These are phyloP conservation scores for Syngnathoides biaculeatus DNA, from an alignment of 2,113 vertebrate species.

Conservation along the genomic window DNA sequence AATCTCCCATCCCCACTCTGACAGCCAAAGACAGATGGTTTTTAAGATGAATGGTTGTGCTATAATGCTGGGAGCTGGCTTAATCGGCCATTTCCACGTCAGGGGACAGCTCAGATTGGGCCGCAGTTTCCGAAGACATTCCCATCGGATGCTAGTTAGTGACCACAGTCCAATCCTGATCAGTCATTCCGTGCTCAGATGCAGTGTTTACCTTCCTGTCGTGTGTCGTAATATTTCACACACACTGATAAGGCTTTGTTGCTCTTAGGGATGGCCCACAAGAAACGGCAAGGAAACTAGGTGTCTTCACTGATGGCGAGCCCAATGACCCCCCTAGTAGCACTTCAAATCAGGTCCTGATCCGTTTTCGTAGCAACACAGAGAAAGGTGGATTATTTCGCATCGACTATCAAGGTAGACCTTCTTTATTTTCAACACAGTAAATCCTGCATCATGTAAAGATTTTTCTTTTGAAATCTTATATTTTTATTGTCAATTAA, in stretches of 20 bases:
- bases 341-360: constrained; percentile 90
- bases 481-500: constrained; percentile 53
- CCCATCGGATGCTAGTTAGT: constrained; percentile 50
- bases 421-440: neutral
- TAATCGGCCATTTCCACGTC: constrained; percentile 59
- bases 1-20: constrained; percentile 71
- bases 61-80: constrained; percentile 62
- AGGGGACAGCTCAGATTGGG: constrained; percentile 63
- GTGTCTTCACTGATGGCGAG: constrained; percentile 85
- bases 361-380: constrained; percentile 86
- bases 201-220: constrained; percentile 41
- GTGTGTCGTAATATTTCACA: neutral
- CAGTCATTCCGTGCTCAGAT: constrained; percentile 45
- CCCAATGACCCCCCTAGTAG: constrained; percentile 84
- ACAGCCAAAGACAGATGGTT: constrained; percentile 74
- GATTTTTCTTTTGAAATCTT: neutral
- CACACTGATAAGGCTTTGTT: neutral
- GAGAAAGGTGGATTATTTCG: constrained; percentile 88
- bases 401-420: constrained; percentile 83
- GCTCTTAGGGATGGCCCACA: constrained; percentile 87
- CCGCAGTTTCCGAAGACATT: constrained; percentile 48
- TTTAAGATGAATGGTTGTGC: constrained; percentile 72
- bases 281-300: constrained; percentile 85
- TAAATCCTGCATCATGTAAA: neutral
- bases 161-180: constrained; percentile 31